Base-by-base conservation (phyloP, 2,888 invertebrate species). In the Theretra japonica region DNA sequence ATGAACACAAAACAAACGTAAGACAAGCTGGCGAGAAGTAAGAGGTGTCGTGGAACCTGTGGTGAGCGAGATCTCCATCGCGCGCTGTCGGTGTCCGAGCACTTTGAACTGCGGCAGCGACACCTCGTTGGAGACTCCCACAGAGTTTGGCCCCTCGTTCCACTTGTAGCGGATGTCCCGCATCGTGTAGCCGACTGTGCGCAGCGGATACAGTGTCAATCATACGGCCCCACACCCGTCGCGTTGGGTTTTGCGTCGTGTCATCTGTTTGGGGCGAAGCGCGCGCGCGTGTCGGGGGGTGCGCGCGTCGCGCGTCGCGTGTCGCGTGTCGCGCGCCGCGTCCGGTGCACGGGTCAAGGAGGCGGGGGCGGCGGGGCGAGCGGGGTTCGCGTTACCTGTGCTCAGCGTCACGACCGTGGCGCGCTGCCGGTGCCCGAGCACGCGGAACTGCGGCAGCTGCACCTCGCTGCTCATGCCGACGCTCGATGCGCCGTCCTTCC, bases 31-130 rank as follows among this genome's bases (percentile, higher is more conserved):
- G 41, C 48, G 23, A 53, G n/a, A 28, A 70, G 21, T 70, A 70
- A 70, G 70, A 70, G 65, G 70, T 70, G 70, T 56, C 53, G 53
- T 62, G 70, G 91, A 96, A 98, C 98, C 98, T 96, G 98, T 98
- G 93, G 97, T 97, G 91, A 98, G 97, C 95, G 97, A 97, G 96
- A 98, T 97, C 95, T 98, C 98, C 97, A 97, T 97, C 90, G 97
- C 97, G 90, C 97, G 97, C 95, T 98, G 98, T 87, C 97, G 97
- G 95, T 98, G 98, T 90, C 98, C 98, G 94, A 98, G 96, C 92
- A 98, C 98, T 96, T 98, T 97, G 96, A 98, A 98, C 95, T 98
- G 98, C 91, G 98, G 98, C 93, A 98, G 96, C 90, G 98, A 97
- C 92, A 98, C 97, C 95, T 98, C 98, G 95, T 97, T 97, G 95